Conservation (phyloP, 2,113 vertebrate species). For the Notothenia coriiceps region DNA sequence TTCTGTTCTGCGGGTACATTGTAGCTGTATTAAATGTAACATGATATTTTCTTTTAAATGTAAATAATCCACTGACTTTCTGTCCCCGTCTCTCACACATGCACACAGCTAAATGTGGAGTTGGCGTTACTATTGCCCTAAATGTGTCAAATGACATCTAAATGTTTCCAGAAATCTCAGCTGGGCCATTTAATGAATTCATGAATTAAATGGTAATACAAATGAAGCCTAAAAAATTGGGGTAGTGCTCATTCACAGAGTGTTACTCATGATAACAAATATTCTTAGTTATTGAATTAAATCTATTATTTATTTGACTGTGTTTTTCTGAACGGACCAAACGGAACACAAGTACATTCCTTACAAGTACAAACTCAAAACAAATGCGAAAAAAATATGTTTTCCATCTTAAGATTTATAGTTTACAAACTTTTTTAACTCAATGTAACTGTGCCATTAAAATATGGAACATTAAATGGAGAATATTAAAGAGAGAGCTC, state of each 20-base stretch:
- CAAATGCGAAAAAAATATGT: too few species aligned
- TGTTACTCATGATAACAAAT: background rate
- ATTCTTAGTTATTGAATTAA: background rate
- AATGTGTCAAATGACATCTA: conserved; percentile 66
- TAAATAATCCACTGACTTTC: background rate
- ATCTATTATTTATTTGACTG: background rate
- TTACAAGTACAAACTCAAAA: background rate
- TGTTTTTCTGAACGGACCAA: background rate
- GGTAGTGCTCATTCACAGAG: conserved; percentile 29
- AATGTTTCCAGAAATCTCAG: conserved; percentile 37
- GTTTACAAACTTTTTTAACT: background rate
- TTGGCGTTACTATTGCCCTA: conserved; percentile 39
- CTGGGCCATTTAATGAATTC: conserved; percentile 49
- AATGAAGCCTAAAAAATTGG: conserved; percentile 13
- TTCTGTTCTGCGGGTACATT: background rate
- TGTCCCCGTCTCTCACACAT: background rate
- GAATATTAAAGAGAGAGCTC: background rate
- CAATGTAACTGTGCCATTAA: background rate
- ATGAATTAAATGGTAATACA: conserved; percentile 54
- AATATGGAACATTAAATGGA: background rate
- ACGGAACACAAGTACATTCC: background rate
- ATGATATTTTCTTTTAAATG: too few species aligned
- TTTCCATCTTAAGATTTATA: background rate
- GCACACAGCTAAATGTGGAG: conserved; percentile 32
- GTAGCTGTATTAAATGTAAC: background rate